phyloP scores from a whole-genome alignment of 2,797 vertebrate genomes.

The Craterocephalus amniculus region DNA sequence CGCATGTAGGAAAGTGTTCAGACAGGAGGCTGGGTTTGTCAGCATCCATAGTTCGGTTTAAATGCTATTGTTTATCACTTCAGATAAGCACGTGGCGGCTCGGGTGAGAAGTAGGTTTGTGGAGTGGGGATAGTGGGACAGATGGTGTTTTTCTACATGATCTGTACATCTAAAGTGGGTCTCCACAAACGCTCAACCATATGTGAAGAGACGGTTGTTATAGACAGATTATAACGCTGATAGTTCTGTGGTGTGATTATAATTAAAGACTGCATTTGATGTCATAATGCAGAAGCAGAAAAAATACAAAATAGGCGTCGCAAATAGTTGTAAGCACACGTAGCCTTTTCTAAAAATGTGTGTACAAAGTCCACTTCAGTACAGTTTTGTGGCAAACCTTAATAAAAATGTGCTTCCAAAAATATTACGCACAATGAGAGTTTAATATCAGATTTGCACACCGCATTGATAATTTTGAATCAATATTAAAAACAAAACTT shows the following conservation, averaged over 20 bases:
- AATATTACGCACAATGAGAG: background rate
- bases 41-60: slow-evolving; percentile 2
- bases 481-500: no score
- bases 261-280: background rate
- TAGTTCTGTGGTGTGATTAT: background rate
- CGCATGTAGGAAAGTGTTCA: slow-evolving; percentile 1
- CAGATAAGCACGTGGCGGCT: slow-evolving; percentile 34
- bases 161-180: slow-evolving; percentile 29
- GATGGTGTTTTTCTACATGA: slow-evolving; percentile 79
- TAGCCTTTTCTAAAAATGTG: background rate
- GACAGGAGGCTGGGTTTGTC: slow-evolving; percentile 18
- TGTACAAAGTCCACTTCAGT: background rate
- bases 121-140: slow-evolving; percentile 53
- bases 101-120: slow-evolving; percentile 23
- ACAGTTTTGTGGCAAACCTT: background rate
- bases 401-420: background rate
- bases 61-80: slow-evolving; percentile 36
- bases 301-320: no score
- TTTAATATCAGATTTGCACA: no score
- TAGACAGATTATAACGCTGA: slow-evolving; percentile 3
- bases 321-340: background rate
- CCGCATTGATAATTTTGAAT: background rate
- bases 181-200: slow-evolving; percentile 25
- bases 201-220: slow-evolving; percentile 14
- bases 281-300: background rate